Evolutionary conservation across 2,888 invertebrate species (phyloP), one percentile per base, ranked within the genome.

Genomic region (Lycophotia porphyrea): DNA sequence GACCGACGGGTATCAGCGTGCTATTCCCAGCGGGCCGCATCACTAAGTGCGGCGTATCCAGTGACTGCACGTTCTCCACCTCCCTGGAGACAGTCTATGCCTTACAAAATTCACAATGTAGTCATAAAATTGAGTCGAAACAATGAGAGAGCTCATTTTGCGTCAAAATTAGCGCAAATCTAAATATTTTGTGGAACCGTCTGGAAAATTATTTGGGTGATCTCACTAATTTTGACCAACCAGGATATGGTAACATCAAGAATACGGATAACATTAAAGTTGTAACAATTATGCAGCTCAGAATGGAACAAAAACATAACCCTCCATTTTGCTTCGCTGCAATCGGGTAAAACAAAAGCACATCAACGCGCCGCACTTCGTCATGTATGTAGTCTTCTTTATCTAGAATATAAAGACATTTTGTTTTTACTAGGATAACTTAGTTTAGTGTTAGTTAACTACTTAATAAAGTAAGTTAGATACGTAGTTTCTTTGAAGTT

Each of bases 381-480:
- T 21, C 18, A 7, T 0, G 1, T 70, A 31, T 65, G 36, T 9
- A 27, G 18, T 36, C 24, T 24, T 36, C 42, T 21, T 34, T 36
- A 52, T 15, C 15, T n/a, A 27, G 27, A 47, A 58, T 75, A 36
- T 42, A 67, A 42, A 58, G 13, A 49, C 47, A 55, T 55, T 49
- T n/a, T 24, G 58, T 58, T 76, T 79, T 60, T 58, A 68, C 31
- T 64, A 18, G 24, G 49, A 69, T 39, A 69, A 82, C 44, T 69
- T 34, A 52, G 44, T 52, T 82, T 52, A 82, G 36, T 47, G 49
- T 21, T 44, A 77, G 82, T 47, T 77, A 69, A 69, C 49, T 69
- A 77, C 69, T 60, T 65, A 42, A 58, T 74, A 74, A 66, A 78
- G 39, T 42, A 36, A 82, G 49, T 68, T 69, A 44, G 49, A 11